These are phyloP conservation scores for Cephalotes varians DNA, from an alignment of 2,888 invertebrate genomes.

Conservation along the genomic window DNA sequence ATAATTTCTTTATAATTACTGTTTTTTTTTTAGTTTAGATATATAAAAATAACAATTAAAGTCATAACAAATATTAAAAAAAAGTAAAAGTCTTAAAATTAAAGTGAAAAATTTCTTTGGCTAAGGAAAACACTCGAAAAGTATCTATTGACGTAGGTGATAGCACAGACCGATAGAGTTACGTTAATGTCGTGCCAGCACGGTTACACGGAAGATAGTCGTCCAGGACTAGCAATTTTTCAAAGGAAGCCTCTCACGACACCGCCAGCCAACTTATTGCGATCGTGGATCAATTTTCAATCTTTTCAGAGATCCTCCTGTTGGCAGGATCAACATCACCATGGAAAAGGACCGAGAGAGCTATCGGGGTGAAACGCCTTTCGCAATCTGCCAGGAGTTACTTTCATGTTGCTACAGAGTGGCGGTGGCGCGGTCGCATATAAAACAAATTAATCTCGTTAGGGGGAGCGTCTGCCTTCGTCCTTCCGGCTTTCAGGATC, in stretches of 20 bases:
- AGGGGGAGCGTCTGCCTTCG: constrained; percentile 79
- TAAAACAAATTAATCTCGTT: constrained; percentile 84
- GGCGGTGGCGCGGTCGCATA: constrained; percentile 80
- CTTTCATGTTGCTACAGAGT: constrained; percentile 79
- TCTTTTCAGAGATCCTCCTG: constrained; percentile 54
- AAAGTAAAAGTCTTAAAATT: not conserved
- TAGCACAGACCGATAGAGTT: constrained; percentile 41
- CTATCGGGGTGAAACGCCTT: constrained; percentile 75
- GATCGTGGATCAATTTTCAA: constrained; percentile 55
- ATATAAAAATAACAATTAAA: not conserved
- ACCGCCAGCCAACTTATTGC: constrained; percentile 48
- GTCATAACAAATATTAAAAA: not conserved
- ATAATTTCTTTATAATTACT: not conserved
- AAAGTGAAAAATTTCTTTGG: not conserved
- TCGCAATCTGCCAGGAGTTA: constrained; percentile 80
- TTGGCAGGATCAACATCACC: constrained; percentile 55
- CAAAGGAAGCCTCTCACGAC: constrained; percentile 50
- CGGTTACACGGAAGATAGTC: constrained; percentile 35
- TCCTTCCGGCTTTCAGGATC: constrained; percentile 77
- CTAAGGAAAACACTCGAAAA: not conserved
- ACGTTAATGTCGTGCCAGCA: constrained; percentile 44
- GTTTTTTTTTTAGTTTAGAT: not conserved
- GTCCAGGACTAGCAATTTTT: constrained; percentile 51
- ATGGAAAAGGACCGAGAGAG: constrained; percentile 56
- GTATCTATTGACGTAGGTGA: constrained; percentile 23